Base-by-base conservation (phyloP, 2,113 vertebrate genomes). In the Calcarius ornatus region DNA sequence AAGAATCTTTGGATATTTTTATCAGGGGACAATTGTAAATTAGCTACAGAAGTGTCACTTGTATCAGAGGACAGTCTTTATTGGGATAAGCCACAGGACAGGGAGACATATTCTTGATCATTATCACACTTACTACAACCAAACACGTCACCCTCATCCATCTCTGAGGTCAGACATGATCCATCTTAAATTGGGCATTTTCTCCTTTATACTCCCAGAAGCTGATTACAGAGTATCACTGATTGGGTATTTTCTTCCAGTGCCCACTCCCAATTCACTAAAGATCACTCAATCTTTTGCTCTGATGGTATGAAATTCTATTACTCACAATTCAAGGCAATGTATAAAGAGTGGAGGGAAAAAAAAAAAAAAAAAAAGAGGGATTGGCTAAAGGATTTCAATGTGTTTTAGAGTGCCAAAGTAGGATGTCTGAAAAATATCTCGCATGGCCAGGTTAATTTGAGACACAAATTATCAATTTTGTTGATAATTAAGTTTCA, bases 121-220 rank as follows among this genome's bases (percentile, higher is more conserved):
- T 65, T 28, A 61, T 15, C 50, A 72, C 43, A 43, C 43, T 56
- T 72, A 35, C 30, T 64, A 20, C 30, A 88, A 17, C 5, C 21
- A 38, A 47, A 9, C 24, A 65, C 0, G 0, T 38, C 9, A 47
- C 35, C 10, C 5, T 75, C 14, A 47, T 66, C n/a, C 21, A 47
- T n/a, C 38, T 63, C 56, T 71, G 43, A 81, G 81, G 35, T 10
- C 35, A 61, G 20, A 4, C 31, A 53, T 5, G 12, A 59, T n/a
- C 17, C 13, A 48, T 40, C 40, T 70, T 31, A 81, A 94, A 81
- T 65, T 40, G 43, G 8, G 0, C 33, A 30, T 86, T 48, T 93
- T 60, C 40, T 37, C 20, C 28, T 70, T 69, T 42, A 23, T 53
- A 12, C 4, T 45, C 3, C 21, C 37, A 8, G 64, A 91, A 84